Conservation (phyloP, 1,140 invertebrate genomes). For the Hypsibius dujardini region DNA sequence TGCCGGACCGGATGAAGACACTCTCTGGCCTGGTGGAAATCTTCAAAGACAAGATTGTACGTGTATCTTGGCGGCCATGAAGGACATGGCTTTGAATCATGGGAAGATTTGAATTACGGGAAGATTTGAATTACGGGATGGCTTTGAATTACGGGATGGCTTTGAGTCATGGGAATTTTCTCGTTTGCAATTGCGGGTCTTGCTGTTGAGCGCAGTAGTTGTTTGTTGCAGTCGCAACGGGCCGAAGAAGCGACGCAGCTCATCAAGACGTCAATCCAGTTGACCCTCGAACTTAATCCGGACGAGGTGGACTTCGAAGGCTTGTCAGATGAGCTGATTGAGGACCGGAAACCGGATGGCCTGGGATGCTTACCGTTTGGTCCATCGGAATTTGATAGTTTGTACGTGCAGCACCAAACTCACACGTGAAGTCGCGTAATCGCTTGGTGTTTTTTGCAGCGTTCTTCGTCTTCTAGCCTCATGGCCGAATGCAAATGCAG, state of each 20-base stretch:
- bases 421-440: constrained; percentile 20
- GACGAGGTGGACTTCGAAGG: background rate
- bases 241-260: background rate
- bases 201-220: background rate
- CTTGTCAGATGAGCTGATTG: background rate
- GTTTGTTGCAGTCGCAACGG: background rate
- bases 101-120: too few relatives aligned
- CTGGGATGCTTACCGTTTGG: background rate
- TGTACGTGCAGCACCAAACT: constrained; percentile 19
- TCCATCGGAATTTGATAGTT: background rate
- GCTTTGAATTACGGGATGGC: too few relatives aligned
- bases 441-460: constrained; percentile 34
- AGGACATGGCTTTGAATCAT: background rate
- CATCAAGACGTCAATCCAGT: background rate
- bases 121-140: too few relatives aligned
- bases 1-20: constrained; percentile 60
- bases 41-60: constrained; percentile 36
- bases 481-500: constrained; percentile 68
- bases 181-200: background rate
- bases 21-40: constrained; percentile 43
- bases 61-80: constrained; percentile 15
- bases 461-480: constrained; percentile 60
- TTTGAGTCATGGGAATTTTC: background rate
- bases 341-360: background rate
- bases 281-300: background rate